phyloP scores from a whole-genome alignment of 1,140 invertebrate genomes.

The Saccostrea cuccullata region DNA sequence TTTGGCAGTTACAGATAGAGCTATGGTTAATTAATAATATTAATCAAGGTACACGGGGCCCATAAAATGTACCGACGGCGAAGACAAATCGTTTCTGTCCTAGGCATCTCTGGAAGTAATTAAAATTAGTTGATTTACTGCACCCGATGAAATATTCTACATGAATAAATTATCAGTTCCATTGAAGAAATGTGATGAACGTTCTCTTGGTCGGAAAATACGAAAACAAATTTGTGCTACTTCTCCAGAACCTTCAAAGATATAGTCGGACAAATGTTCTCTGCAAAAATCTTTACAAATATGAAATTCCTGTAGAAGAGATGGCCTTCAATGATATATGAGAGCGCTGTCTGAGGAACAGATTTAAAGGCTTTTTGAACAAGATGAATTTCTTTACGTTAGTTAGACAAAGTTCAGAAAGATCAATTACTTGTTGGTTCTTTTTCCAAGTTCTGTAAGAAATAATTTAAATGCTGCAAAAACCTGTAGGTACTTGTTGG shows the following conservation, averaged over 20 bases:
- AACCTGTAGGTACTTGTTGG: conserved; percentile 10
- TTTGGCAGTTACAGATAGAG: background rate
- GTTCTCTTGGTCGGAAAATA: conserved; percentile 1
- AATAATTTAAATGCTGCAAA: background rate
- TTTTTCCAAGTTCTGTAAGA: background rate
- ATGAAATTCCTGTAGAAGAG: conserved; percentile 20
- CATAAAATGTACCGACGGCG: conserved; percentile 6
- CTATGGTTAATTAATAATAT: conserved; percentile 7
- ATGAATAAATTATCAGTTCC: conserved; percentile 34
- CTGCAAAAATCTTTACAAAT: conserved; percentile 38
- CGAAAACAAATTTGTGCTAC: conserved; percentile 33
- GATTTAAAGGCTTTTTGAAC: conserved; percentile 29
- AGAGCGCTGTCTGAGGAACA: conserved; percentile 16
- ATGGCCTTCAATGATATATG: conserved; percentile 32
- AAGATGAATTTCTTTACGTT: conserved; percentile 32
- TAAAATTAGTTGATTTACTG: conserved; percentile 37
- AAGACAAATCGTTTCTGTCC: conserved; percentile 19
- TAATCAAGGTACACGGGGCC: conserved; percentile 10
- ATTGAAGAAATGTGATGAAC: background rate
- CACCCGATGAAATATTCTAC: conserved; percentile 15
- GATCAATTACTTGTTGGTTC: conserved; percentile 28
- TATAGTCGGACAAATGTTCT: conserved; percentile 30
- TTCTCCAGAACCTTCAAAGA: conserved; percentile 18
- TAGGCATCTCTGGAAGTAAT: conserved; percentile 21
- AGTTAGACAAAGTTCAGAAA: conserved; percentile 20